phyloP scores from a whole-genome alignment of 2,888 invertebrate genomes.

The Xanthostigma xanthostigma region DNA sequence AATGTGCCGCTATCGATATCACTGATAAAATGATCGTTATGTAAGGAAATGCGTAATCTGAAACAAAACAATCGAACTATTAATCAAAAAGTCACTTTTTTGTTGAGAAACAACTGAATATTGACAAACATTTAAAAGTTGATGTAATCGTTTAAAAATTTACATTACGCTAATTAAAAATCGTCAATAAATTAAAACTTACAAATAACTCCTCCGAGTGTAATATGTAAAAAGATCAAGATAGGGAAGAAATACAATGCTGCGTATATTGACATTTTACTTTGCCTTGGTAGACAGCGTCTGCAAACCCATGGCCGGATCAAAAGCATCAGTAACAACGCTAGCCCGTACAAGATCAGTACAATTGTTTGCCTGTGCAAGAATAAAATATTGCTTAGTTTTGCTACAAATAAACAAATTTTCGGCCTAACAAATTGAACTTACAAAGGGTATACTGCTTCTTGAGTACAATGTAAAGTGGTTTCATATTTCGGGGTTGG shows the following conservation, averaged over 20 bases:
- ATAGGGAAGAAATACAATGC: constrained; percentile 90
- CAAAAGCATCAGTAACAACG: constrained; percentile 62
- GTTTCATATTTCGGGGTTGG: constrained; percentile 84
- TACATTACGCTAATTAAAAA: too few species aligned
- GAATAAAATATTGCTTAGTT: not conserved
- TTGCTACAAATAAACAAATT: constrained; percentile 3
- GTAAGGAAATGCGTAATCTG: constrained; percentile 91
- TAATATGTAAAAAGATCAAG: constrained; percentile 69
- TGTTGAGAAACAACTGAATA: constrained; percentile 5
- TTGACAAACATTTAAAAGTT: constrained; percentile 3
- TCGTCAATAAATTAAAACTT: constrained; percentile 26
- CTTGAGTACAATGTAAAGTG: constrained; percentile 87
- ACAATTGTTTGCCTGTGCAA: constrained; percentile 73
- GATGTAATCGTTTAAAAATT: too few species aligned
- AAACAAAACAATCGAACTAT: constrained; percentile 23
- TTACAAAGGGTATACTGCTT: constrained; percentile 95
- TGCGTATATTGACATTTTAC: constrained; percentile 75
- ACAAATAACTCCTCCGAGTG: constrained; percentile 87
- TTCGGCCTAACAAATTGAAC: constrained; percentile 22
- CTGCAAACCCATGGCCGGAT: constrained; percentile 61
- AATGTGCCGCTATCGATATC: constrained; percentile 84
- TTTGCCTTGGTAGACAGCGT: constrained; percentile 47
- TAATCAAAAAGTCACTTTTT: not conserved
- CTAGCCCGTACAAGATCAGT: constrained; percentile 75
- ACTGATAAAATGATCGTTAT: constrained; percentile 82